Conservation (phyloP, 2,797 vertebrate species). For the Carduelis carduelis region DNA sequence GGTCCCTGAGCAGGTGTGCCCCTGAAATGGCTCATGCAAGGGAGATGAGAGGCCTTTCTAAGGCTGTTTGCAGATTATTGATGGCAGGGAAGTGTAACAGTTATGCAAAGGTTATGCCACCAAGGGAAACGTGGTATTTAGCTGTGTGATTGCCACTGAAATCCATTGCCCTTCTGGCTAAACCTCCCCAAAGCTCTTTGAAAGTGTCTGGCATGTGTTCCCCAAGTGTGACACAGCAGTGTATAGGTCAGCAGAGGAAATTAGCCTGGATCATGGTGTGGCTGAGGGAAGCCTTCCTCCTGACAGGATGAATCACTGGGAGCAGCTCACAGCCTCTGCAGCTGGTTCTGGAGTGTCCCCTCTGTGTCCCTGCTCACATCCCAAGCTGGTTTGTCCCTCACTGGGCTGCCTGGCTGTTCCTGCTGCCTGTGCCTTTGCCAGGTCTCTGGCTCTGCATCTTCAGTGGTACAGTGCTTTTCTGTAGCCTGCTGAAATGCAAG, state of each 20-base stretch:
- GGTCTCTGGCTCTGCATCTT: neutral
- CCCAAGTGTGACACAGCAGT: accelerated
- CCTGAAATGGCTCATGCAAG: neutral
- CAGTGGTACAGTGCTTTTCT: neutral
- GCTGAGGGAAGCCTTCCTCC: neutral
- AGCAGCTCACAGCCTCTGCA: neutral
- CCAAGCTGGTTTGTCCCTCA: accelerated
- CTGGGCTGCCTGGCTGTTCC: neutral
- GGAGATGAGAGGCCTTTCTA: neutral
- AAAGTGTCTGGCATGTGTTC: neutral
- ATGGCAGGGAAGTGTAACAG: neutral
- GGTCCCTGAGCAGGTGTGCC: neutral
- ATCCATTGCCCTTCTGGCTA: neutral
- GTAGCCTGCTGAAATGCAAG: neutral
- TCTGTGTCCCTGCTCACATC: neutral
- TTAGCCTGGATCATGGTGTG: neutral
- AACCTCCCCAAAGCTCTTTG: neutral
- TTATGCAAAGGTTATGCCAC: conserved; percentile 12
- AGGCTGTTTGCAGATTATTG: neutral
- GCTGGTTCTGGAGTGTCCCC: neutral
- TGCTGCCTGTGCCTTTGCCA: neutral
- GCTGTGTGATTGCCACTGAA: neutral
- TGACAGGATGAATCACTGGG: neutral
- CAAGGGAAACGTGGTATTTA: neutral
- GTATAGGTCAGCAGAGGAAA: neutral